Evolutionary conservation across 2,113 vertebrate genomes (phyloP), one percentile per base, ranked within the genome.

Genomic region (cat (Felis catus)): DNA sequence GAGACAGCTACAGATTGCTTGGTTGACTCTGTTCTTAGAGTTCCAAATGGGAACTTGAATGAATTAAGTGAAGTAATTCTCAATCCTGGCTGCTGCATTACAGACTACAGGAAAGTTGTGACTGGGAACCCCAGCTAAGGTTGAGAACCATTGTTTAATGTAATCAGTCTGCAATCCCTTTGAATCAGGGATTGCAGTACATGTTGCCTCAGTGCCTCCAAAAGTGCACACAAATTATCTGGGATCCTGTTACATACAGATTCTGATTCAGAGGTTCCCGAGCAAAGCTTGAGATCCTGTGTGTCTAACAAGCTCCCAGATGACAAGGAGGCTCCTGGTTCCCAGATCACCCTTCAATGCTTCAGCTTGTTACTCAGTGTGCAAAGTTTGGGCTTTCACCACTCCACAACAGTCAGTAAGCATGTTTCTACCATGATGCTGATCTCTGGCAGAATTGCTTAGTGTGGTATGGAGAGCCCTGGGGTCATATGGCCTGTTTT

Each of bases 401-500:
- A 58, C 29, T 51, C 29, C 1, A 19, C 2, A 1, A 29, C n/a
- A 18, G 9, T 51, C 76, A 89, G 2, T 81, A 12, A 48, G 21
- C 31, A 19, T 33, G 51, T 65, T 79, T 89, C 65, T 94, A 66
- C n/a, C 41, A 39, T 41, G 25, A 29, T 96, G 55, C 71, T 7
- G 9, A n/a, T 97, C 36, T 95, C 15, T 95, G 70, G 68, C n/a
- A 92, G 68, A 94, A 86, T 82, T 89, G 68, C 18, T 93, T 80
- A 79, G 66, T 92, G n/a, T 68, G 33, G 68, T 89, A 63, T 13
- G 85, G 95, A 94, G 51, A 94, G 91, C 58, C 36, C 25, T 89
- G 14, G 6, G 29, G 65, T 96, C 74, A 94, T 41, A 53, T 87
- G 81, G 74, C n/a, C 58, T 27, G 1, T 13, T 88, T 71, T 85